Base-by-base conservation (phyloP, 2,888 invertebrate genomes). In the Eretmocerus hayati region DNA sequence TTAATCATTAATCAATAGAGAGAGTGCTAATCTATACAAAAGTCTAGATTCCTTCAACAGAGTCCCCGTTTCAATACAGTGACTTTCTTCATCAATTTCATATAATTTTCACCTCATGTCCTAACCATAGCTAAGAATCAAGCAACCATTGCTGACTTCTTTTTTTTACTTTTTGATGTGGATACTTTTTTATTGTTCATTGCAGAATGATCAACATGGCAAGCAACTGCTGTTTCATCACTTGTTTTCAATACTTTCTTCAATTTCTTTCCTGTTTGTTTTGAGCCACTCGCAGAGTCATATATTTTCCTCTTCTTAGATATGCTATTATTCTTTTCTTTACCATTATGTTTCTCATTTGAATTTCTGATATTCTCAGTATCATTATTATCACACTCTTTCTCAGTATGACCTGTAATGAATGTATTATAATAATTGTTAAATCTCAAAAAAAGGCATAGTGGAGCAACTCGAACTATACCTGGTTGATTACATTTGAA, bases 401-500 rank as follows among this genome's bases (percentile, higher is more conserved):
- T 64, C 42, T 54, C 60, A 15, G 55, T 60, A 38, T 68, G 67
- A 45, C 66, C 64, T 59, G 39, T 2, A 45, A 44, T 42, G n/a
- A 20, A 18, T 22, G 26, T 9, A 39, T 35, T 26, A 35, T 22
- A 32, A 31, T 33, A 26, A 31, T 19, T 18, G 9, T 19, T 16
- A 21, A 11, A 16, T 19, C 39, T 40, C 0, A 33, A 36, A 26
- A 30, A n/a, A 31, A 32, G 15, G n/a, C n/a, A 23, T 15, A 13
- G 4, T 23, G 16, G 18, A n/a, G n/a, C n/a, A n/a, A n/a, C n/a
- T 35, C 20, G 49, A n/a, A n/a, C n/a, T n/a, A n/a, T 49, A 63
- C 67, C 68, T 35, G 41, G 46, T 58, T 58, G 48, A 22, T 59
- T 56, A 22, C 67, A 69, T 21, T 61, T 63, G 23, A 63, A 64